Evolutionary conservation across 2,888 invertebrate genomes (phyloP).

Genomic region (Neuroscelio doddi): DNA sequence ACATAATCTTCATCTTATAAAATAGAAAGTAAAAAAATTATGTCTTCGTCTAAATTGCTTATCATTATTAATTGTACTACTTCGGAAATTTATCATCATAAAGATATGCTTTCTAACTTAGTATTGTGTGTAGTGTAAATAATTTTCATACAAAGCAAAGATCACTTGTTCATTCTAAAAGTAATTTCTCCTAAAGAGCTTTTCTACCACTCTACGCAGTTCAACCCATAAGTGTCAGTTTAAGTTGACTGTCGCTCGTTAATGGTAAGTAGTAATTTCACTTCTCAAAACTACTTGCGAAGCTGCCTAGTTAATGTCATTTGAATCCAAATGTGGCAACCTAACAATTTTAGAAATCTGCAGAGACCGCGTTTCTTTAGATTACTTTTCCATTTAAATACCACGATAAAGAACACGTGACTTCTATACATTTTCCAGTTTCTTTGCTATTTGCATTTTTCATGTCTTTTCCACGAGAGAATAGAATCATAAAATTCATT

Average conservation of each 20-base stretch:
- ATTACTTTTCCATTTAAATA: conserved; percentile 4
- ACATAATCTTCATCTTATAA: too few species aligned
- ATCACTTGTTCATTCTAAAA: background rate
- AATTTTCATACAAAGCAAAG: background rate
- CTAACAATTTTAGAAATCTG: background rate
- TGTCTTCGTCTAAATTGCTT: too few species aligned
- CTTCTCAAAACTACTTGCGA: background rate
- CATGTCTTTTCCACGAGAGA: background rate
- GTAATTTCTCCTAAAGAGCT: background rate
- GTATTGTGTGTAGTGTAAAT: background rate
- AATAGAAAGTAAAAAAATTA: too few species aligned
- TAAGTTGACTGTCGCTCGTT: conserved; percentile 8
- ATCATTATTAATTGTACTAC: too few species aligned
- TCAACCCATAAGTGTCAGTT: conserved; percentile 14
- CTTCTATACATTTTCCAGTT: conserved; percentile 2
- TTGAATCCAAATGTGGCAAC: conserved; percentile 15
- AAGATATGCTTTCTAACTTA: too few species aligned
- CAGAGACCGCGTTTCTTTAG: background rate
- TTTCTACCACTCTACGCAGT: conserved; percentile 7
- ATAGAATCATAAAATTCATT: too few species aligned
- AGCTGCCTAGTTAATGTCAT: conserved; percentile 6
- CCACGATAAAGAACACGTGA: conserved; percentile 2
- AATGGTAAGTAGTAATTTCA: conserved; percentile 7
- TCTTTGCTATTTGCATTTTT: background rate
- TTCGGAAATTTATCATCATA: too few species aligned